phyloP scores from a whole-genome alignment of 2,113 vertebrate species.

The Alligator sinensis region DNA sequence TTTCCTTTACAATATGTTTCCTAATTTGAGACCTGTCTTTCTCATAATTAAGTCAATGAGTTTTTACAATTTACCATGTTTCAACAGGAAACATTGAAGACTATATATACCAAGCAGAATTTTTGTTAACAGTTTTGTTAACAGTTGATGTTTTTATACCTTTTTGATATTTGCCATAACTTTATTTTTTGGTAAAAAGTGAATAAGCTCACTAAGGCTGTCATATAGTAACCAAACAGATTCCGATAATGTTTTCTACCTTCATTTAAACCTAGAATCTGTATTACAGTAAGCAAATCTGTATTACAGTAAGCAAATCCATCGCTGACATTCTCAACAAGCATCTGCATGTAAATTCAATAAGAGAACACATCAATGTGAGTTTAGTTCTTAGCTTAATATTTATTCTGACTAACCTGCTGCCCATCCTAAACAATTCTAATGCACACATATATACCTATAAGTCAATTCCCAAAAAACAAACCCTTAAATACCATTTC shows the following conservation, averaged over 20 bases:
- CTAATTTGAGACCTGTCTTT: background rate
- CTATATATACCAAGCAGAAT: background rate
- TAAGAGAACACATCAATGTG: background rate
- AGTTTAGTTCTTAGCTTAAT: background rate
- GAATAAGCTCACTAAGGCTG: background rate
- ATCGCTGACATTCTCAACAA: background rate
- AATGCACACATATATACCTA: no score
- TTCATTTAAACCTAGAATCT: background rate
- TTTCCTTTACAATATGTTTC: background rate
- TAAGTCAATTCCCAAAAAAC: no score
- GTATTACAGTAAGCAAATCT: background rate
- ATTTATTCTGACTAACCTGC: background rate
- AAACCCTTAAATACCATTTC: background rate
- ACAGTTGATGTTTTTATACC: background rate
- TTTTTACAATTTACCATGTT: background rate
- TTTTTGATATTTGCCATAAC: background rate
- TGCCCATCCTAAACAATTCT: no score
- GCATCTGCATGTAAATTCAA: background rate
- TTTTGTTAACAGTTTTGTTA: background rate
- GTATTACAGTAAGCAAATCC: background rate
- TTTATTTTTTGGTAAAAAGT: background rate
- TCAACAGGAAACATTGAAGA: background rate
- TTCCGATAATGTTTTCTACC: background rate
- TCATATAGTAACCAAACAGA: background rate
- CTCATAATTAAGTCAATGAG: background rate